Base-by-base conservation (phyloP, 2,888 invertebrate species). In the Atherix ibis region DNA sequence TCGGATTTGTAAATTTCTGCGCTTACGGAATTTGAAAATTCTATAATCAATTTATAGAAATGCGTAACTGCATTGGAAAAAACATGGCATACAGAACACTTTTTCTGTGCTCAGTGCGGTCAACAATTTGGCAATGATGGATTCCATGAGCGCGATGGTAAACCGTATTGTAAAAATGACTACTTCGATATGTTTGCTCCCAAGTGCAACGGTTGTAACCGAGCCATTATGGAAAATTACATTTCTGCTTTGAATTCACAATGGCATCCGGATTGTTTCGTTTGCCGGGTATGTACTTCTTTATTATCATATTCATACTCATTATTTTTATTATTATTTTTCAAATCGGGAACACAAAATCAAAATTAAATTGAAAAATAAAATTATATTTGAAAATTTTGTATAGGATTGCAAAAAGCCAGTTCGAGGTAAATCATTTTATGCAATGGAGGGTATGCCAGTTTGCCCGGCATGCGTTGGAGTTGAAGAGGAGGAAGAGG, bases 231-330 rank as follows among this genome's bases (percentile, higher is more conserved):
- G 78, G 89, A 92, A 65, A 95, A 94, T 63, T 97, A 94, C 62
- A 94, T 97, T 59, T 92, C 94, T 18, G 97, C 95, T 33, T 71
- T 97, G 46, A 91, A 89, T 65, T 81, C 85, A 44, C 94, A 97
- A 62, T 97, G 97, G 95, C 97, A 97, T 64, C 82, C 95, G 8
- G 88, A 94, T 56, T 97, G 97, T 65, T 97, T 97, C 68, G 91
- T 94, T 45, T 97, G 97, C 73, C 79, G 91, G 81, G 95, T 97
- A 73, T 71, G 85, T 66, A 13, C 3, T 5, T 22, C 22, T 19
- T 29, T 25, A 10, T 9, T 16, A 16, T 16, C 17, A 27, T 15
- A 22, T 16, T 32, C 25, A 15, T 14, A 25, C 5, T 8, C 8
- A 25, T n/a, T n/a, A n/a, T n/a, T n/a, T n/a, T n/a, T n/a, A n/a